These are phyloP conservation scores for Anisognathus igniventris DNA, from an alignment of 2,797 vertebrate species.

Conservation along the genomic window DNA sequence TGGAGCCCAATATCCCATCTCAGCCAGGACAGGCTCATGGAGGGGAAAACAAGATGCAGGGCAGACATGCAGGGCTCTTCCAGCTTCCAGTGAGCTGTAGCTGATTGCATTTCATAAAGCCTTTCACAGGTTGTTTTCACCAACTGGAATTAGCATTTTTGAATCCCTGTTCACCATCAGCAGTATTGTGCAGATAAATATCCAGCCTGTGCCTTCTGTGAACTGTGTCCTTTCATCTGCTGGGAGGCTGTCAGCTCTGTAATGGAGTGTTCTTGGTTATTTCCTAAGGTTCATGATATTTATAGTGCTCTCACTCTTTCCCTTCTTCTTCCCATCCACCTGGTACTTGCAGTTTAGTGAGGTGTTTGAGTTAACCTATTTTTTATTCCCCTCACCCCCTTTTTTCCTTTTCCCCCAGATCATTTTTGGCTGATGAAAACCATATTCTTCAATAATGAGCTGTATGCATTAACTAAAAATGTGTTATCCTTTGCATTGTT, in stretches of 20 bases:
- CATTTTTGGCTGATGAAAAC: background rate
- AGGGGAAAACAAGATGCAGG: background rate
- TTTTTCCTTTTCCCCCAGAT: rapidly evolving
- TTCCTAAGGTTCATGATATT: background rate
- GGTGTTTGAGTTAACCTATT: background rate
- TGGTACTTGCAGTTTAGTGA: background rate
- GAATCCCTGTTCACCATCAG: background rate
- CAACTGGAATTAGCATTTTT: background rate
- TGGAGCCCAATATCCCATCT: background rate
- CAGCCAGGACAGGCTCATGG: background rate
- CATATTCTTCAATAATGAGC: background rate
- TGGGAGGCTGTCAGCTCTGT: background rate
- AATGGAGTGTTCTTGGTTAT: background rate
- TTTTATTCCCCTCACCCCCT: rapidly evolving
- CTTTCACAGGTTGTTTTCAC: background rate
- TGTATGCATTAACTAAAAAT: background rate
- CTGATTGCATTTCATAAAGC: background rate
- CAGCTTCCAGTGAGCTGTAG: background rate
- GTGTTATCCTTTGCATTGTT: background rate
- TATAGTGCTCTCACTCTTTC: background rate
- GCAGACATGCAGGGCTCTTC: background rate
- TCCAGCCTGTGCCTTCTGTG: background rate
- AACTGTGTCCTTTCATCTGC: background rate
- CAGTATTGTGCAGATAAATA: background rate
- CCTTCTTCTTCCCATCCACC: background rate